These are phyloP conservation scores for Sebastiscus tertius DNA, from an alignment of 2,797 vertebrate species.

Conservation along the genomic window DNA sequence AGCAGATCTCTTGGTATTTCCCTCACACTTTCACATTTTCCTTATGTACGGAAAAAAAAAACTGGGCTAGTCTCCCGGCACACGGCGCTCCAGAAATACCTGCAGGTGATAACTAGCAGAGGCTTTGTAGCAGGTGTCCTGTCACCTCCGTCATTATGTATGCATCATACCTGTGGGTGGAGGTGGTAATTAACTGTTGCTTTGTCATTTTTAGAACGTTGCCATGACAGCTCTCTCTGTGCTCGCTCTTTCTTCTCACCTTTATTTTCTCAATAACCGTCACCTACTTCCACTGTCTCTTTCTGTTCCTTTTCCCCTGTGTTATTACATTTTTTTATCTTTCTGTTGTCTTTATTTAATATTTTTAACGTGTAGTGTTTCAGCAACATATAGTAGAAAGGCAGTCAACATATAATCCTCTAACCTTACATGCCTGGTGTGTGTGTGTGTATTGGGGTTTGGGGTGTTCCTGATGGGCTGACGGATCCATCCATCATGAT, in stretches of 20 bases:
- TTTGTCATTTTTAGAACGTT: slow-evolving; percentile 76
- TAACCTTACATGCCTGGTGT: neutral
- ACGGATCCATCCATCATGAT: slow-evolving; percentile 56
- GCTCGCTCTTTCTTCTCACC: slow-evolving; percentile 48
- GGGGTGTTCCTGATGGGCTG: slow-evolving; percentile 15
- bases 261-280: slow-evolving; percentile 49
- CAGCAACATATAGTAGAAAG: neutral
- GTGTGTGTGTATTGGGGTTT: slow-evolving; percentile 7
- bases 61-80: slow-evolving; percentile 40
- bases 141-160: slow-evolving; percentile 68
- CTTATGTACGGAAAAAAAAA: slow-evolving; percentile 12
- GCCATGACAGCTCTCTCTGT: slow-evolving; percentile 67
- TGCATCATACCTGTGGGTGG: slow-evolving; percentile 73
- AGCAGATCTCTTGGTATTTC: slow-evolving; percentile 59
- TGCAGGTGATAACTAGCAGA: slow-evolving; percentile 73
- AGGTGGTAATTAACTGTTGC: slow-evolving; percentile 81
- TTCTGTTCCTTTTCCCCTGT: slow-evolving; percentile 10
- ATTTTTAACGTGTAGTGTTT: neutral
- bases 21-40: slow-evolving; percentile 60
- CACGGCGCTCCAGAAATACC: slow-evolving; percentile 66
- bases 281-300: slow-evolving; percentile 34
- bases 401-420: neutral
- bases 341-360: neutral
- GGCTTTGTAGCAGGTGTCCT: slow-evolving; percentile 74
- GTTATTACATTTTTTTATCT: neutral